Percentiles rank a stretch among this genome's conserved stretches.
These are phyloP conservation scores for Spicauda simplicius DNA, from an alignment of 2,888 invertebrate species.

Conservation along the genomic window DNA sequence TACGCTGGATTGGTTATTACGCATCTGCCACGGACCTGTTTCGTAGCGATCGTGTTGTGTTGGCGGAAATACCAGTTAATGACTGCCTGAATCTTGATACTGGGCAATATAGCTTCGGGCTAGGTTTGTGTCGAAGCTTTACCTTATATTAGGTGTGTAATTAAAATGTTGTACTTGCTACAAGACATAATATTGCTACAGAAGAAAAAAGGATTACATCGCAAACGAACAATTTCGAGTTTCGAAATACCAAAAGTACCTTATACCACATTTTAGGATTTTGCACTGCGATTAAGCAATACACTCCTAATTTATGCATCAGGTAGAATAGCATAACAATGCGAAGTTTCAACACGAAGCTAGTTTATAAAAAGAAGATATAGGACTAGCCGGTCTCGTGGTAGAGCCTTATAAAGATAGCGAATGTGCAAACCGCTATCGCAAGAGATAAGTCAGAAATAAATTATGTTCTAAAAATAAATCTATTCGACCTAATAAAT, in stretches of 20 bases:
- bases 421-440: constrained; percentile 20
- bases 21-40: constrained; percentile 54
- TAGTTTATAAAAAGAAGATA: constrained; percentile 12
- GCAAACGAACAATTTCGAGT: no score
- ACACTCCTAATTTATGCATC: background rate
- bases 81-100: constrained; percentile 29
- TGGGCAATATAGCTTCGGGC: constrained; percentile 14
- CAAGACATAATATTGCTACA: no score
- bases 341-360: background rate
- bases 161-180: no score
- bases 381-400: constrained; percentile 12
- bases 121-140: constrained; percentile 3
- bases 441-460: constrained; percentile 18
- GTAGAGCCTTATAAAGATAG: constrained; percentile 24
- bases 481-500: constrained; percentile 8
- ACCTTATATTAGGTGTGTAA: background rate
- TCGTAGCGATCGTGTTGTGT: constrained; percentile 23
- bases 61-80: constrained; percentile 35
- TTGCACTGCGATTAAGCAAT: no score
- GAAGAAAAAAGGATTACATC: no score
- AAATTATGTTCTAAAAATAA: constrained; percentile 23
- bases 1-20: constrained; percentile 65
- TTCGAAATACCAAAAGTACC: no score
- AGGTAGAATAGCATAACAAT: background rate
- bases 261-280: no score